Conservation (phyloP, 2,113 vertebrate species). For the Phrynosoma blainvillii region DNA sequence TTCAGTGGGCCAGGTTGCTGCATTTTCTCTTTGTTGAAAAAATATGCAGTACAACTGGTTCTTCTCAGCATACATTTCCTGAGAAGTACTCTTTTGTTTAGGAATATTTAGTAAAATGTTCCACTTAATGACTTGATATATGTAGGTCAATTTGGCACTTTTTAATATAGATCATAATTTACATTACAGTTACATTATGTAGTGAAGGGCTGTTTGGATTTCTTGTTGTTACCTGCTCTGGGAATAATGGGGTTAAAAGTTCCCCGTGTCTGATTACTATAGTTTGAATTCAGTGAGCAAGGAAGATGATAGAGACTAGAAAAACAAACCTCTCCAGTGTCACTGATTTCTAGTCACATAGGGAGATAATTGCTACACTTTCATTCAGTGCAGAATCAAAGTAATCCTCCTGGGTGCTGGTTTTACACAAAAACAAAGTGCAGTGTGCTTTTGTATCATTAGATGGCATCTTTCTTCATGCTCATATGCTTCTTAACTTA, state of each 20-base stretch:
- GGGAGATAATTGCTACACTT: slow-evolving; percentile 67
- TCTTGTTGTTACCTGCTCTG: background rate
- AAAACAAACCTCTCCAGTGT: slow-evolving; percentile 58
- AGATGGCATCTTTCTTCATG: slow-evolving; percentile 76
- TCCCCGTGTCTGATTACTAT: slow-evolving; percentile 35
- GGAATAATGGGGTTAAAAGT: slow-evolving; percentile 18
- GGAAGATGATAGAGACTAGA: slow-evolving; percentile 26
- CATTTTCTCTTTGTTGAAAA: background rate
- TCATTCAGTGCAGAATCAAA: slow-evolving; percentile 74
- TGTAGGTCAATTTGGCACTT: background rate
- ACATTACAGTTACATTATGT: background rate
- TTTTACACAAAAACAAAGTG: slow-evolving; percentile 83
- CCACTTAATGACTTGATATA: background rate
- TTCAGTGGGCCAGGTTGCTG: background rate
- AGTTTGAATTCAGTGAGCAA: slow-evolving; percentile 40
- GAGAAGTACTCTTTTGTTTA: background rate
- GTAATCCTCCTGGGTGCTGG: slow-evolving; percentile 76
- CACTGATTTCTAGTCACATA: slow-evolving; percentile 59
- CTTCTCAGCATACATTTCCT: background rate
- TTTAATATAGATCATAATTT: background rate
- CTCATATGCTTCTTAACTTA: slow-evolving; percentile 42
- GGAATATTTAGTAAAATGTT: background rate
- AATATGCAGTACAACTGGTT: background rate
- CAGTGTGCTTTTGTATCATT: slow-evolving; percentile 70
- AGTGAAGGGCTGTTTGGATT: slow-evolving; percentile 12